phyloP scores from a whole-genome alignment of 2,113 vertebrate genomes.

The Columba janthina region DNA sequence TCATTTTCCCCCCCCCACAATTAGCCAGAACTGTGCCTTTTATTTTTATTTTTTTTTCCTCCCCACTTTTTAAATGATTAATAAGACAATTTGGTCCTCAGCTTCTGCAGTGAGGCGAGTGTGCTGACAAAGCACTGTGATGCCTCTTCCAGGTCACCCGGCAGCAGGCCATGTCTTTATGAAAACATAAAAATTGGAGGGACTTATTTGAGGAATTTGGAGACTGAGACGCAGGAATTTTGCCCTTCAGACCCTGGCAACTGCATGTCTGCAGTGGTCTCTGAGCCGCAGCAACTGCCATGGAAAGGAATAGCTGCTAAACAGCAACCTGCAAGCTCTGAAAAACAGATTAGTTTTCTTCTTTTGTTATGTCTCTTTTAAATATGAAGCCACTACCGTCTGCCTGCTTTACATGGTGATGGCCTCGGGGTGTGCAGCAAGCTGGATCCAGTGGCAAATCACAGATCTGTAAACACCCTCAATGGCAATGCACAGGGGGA shows the following conservation, averaged over 20 bases:
- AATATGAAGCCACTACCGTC: background rate
- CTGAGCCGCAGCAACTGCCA: background rate
- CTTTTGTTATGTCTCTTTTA: background rate
- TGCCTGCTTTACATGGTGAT: background rate
- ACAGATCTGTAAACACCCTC: background rate
- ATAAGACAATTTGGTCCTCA: slow-evolving; percentile 61
- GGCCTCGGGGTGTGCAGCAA: background rate
- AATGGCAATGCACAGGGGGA: background rate
- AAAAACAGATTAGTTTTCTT: background rate
- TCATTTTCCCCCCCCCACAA: background rate
- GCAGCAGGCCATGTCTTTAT: slow-evolving; percentile 68
- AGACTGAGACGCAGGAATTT: slow-evolving; percentile 58
- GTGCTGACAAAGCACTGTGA: slow-evolving; percentile 65
- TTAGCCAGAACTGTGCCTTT: slow-evolving; percentile 45
- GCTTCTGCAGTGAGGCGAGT: slow-evolving; percentile 47
- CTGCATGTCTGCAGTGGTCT: slow-evolving; percentile 48
- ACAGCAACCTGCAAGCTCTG: background rate
- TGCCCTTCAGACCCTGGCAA: slow-evolving; percentile 66
- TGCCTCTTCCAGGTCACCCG: slow-evolving; percentile 68
- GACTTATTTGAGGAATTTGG: slow-evolving; percentile 71
- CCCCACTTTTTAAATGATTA: slow-evolving; percentile 63
- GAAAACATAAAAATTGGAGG: slow-evolving; percentile 71
- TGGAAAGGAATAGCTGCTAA: slow-evolving; percentile 4
- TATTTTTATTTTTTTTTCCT: slow-evolving; percentile 13
- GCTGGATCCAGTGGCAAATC: background rate